Base-by-base conservation (phyloP, 2,888 invertebrate species). In the Tiphia femorata region DNA sequence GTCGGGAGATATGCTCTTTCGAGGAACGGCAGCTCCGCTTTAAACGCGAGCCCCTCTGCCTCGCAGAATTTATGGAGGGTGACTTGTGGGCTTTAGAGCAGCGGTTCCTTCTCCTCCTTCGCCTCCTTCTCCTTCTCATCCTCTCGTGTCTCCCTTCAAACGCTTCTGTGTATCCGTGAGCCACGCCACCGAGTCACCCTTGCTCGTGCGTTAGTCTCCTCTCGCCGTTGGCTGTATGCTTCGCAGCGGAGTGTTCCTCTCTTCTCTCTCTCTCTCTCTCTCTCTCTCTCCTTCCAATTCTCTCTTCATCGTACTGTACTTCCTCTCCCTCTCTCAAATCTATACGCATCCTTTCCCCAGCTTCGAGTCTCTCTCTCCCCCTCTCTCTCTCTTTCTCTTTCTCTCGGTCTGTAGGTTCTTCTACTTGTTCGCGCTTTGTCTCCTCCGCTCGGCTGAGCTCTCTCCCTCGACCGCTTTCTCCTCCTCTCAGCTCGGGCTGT, bases 1-100 rank as follows among this genome's bases (percentile, higher is more conserved):
- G 50, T 38, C 41, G 43, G 46, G 62, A 49, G 59, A 63, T 57
- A 58, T 59, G 59, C 49, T 23, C 42, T 37, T 27, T 14, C 37
- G n/a, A n/a, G n/a, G n/a, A 37, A 5, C 29, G 49, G 27, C 16
- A 51, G 52, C 20, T 68, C 63, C 41, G 21, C 68, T 69, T 69
- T 69, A 69, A 69, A 21, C 33, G 48, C 56, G 54, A 58, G 20
- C 48, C 53, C 48, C 59, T 50, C 38, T 40, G 43, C 50, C 58
- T 56, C 38, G 14, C 42, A 56, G 53, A 67, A 67, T 67, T 69
- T 67, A 64, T 50, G 49, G 55, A 43, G 50, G 60, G 58, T 58
- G 57, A 53, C 52, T 56, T 33, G 50, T 17, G 51, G 41, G 56
- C 59, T 66, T 66, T 66, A 49, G 59, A 57, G 49, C 51, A 40